Evolutionary conservation across 1,140 invertebrate species (phyloP).

Genomic region (Gryon sp.): DNA sequence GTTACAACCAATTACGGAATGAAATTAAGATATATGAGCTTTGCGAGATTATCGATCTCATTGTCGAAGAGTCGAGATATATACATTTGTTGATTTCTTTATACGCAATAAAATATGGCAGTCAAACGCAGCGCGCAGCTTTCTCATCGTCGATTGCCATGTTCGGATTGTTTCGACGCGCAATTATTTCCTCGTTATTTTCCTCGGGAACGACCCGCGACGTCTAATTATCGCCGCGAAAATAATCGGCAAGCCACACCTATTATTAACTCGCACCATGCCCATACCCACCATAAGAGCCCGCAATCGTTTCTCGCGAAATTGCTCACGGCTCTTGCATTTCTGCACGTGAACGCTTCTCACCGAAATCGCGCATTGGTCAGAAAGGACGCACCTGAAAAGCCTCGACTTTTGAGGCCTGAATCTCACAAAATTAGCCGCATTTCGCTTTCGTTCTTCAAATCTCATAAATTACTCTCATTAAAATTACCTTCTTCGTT

Average conservation of each 20-base stretch:
- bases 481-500: slow-evolving; percentile 48
- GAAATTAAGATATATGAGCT: slow-evolving; percentile 12
- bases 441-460: slow-evolving; percentile 54
- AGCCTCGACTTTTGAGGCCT: slow-evolving; percentile 29
- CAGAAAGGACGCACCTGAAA: slow-evolving; percentile 60
- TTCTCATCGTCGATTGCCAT: slow-evolving; percentile 60
- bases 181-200: slow-evolving; percentile 80
- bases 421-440: slow-evolving; percentile 49
- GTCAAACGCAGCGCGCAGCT: slow-evolving; percentile 39
- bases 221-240: slow-evolving; percentile 78
- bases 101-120: slow-evolving; percentile 56
- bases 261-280: slow-evolving; percentile 77
- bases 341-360: slow-evolving; percentile 76
- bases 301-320: slow-evolving; percentile 76
- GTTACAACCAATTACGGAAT: slow-evolving; percentile 3
- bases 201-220: slow-evolving; percentile 71
- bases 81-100: slow-evolving; percentile 48
- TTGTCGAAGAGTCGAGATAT: slow-evolving; percentile 1
- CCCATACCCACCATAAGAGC: slow-evolving; percentile 59
- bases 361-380: slow-evolving; percentile 62
- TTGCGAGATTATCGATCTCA: slow-evolving; percentile 33
- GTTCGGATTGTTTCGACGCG: slow-evolving; percentile 67
- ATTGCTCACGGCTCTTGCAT: slow-evolving; percentile 77
- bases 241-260: slow-evolving; percentile 75
- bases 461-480: slow-evolving; percentile 60